Evolutionary conservation across 2,888 invertebrate genomes (phyloP).

Genomic region (Lymantria monacha): DNA sequence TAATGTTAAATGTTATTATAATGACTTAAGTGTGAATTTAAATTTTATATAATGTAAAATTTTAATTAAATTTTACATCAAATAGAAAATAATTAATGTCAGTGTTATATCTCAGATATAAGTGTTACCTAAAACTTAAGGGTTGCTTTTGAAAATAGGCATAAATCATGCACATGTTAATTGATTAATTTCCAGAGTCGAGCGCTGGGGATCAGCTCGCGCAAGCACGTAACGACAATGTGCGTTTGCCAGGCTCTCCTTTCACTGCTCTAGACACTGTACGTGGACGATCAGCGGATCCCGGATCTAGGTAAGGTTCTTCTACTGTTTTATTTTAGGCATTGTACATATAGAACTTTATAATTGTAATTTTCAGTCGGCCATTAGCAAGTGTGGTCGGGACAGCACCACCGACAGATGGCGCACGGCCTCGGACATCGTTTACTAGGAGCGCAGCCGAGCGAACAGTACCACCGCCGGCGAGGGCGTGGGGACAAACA

Average conservation of each 20-base stretch:
- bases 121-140: too few species aligned
- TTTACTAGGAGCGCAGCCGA: conserved; percentile 37
- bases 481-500: conserved; percentile 60
- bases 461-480: conserved; percentile 49
- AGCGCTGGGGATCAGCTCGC: conserved; percentile 37
- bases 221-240: conserved; percentile 73
- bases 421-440: conserved; percentile 56
- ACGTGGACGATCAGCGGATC: conserved; percentile 61
- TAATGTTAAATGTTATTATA: too few species aligned
- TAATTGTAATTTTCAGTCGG: background rate
- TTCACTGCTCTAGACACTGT: conserved; percentile 56
- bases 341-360: too few species aligned
- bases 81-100: too few species aligned
- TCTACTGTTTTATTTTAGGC: too few species aligned
- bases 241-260: conserved; percentile 63
- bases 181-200: background rate
- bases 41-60: too few species aligned
- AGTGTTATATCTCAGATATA: too few species aligned
- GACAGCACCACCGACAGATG: conserved; percentile 13
- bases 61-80: too few species aligned
- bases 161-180: too few species aligned
- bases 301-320: conserved; percentile 31
- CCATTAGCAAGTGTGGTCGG: conserved; percentile 13
- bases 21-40: too few species aligned
- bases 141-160: too few species aligned